phyloP scores from a whole-genome alignment of 92 coral and sea anemone species.

The Porites cylindrica region DNA sequence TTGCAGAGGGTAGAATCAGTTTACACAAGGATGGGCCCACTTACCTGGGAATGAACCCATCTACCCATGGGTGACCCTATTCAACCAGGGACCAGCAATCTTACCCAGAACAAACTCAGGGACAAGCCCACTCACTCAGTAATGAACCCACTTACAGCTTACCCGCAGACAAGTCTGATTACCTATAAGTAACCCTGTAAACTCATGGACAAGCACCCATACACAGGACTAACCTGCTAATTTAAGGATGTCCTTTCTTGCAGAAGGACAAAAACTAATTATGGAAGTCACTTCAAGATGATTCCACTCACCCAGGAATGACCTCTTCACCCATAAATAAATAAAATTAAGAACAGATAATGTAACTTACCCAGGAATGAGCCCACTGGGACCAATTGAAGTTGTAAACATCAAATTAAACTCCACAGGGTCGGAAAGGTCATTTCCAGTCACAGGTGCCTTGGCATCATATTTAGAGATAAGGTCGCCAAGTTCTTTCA shows the following conservation, averaged over 20 bases:
- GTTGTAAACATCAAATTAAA: conserved; percentile 97
- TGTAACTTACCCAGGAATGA: conserved; percentile 89
- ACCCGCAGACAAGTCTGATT: too few relatives aligned
- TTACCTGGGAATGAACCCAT: neutral
- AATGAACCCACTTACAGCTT: too few relatives aligned
- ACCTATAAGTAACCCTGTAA: neutral
- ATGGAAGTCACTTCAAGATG: neutral
- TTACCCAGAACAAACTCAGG: neutral
- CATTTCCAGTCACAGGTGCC: conserved; percentile 91
- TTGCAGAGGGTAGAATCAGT: too few relatives aligned
- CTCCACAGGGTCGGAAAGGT: conserved; percentile 91
- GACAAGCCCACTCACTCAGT: too few relatives aligned
- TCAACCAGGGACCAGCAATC: neutral
- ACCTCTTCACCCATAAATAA: neutral
- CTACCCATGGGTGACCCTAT: neutral
- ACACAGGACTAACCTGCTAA: too few relatives aligned
- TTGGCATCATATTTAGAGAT: conserved; percentile 89
- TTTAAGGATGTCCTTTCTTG: too few relatives aligned
- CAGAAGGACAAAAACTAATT: too few relatives aligned
- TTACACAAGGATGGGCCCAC: neutral
- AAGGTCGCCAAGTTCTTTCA: conserved; percentile 75
- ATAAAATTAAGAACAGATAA: neutral
- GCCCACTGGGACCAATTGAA: conserved; percentile 99
- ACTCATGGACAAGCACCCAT: too few relatives aligned
- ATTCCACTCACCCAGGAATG: neutral